These are phyloP conservation scores for Cenopis cana DNA, from an alignment of 2,888 invertebrate genomes.

Conservation along the genomic window DNA sequence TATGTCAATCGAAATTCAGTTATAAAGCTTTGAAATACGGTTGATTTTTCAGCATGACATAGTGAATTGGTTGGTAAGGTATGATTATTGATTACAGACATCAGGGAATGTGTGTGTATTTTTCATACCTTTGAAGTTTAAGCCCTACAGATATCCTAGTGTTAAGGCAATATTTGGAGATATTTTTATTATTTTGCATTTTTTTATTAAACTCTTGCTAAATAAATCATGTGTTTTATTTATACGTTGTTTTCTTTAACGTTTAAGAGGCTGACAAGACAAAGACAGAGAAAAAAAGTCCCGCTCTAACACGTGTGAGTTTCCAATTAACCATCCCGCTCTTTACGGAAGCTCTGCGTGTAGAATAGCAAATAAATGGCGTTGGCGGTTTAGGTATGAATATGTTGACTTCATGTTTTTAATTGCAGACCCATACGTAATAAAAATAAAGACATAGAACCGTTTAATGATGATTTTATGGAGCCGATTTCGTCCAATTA, in stretches of 20 bases:
- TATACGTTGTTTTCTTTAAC: constrained; percentile 9
- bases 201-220: constrained; percentile 85
- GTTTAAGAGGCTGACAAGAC: too few relatives aligned
- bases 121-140: constrained; percentile 78
- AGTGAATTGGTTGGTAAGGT: constrained; percentile 18
- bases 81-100: constrained; percentile 24
- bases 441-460: too few relatives aligned
- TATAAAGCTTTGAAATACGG: not conserved
- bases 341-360: too few relatives aligned
- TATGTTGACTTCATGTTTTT: too few relatives aligned
- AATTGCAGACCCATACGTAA: too few relatives aligned
- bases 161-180: constrained; percentile 83
- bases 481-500: too few relatives aligned
- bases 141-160: constrained; percentile 74
- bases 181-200: constrained; percentile 85
- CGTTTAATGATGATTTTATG: too few relatives aligned
- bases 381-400: too few relatives aligned
- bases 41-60: constrained; percentile 2
- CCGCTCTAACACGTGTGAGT: too few relatives aligned
- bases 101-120: constrained; percentile 63
- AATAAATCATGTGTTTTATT: constrained; percentile 66
- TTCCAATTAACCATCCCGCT: too few relatives aligned
- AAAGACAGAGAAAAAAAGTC: too few relatives aligned
- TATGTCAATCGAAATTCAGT: not conserved
- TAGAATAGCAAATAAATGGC: too few relatives aligned